Evolutionary conservation across 2,113 vertebrate species (phyloP).

Genomic region (Anolis sagrei): DNA sequence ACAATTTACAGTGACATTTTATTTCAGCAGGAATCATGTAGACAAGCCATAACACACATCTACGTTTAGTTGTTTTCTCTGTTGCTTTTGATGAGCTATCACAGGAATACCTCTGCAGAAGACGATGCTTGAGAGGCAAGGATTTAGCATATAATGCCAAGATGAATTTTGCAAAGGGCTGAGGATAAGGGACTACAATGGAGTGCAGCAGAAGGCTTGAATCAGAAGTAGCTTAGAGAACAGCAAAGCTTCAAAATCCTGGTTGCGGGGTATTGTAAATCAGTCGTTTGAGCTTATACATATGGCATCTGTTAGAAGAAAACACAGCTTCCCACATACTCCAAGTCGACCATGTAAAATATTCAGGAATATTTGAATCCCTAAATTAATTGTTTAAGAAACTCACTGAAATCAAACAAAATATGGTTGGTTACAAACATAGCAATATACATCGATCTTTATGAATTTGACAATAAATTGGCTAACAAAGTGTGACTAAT

Average conservation of each 20-base stretch:
- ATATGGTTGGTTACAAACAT: neutral
- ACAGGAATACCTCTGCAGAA: constrained; percentile 50
- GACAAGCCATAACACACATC: constrained; percentile 68
- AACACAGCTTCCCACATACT: constrained; percentile 31
- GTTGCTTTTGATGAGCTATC: constrained; percentile 59
- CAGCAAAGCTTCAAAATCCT: constrained; percentile 1
- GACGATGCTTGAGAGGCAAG: constrained; percentile 46
- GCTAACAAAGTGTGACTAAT: too few species aligned
- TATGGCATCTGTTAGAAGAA: neutral
- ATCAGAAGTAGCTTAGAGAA: constrained; percentile 45
- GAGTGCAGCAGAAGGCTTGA: constrained; percentile 32
- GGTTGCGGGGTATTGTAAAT: constrained; percentile 28
- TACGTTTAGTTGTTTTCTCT: constrained; percentile 52
- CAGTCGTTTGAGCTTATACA: constrained; percentile 25
- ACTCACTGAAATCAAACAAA: neutral
- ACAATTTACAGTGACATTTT: constrained; percentile 76
- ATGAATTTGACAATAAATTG: neutral
- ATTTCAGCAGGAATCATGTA: constrained; percentile 70
- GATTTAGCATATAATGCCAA: constrained; percentile 53
- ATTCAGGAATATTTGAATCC: constrained; percentile 2
- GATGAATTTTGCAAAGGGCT: constrained; percentile 48
- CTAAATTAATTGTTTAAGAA: constrained; percentile 39
- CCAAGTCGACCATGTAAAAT: constrained; percentile 38
- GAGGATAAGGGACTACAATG: constrained; percentile 59
- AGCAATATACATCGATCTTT: neutral